phyloP scores from a whole-genome alignment of 2,888 invertebrate species.

The Drosophila austrosaltans region DNA sequence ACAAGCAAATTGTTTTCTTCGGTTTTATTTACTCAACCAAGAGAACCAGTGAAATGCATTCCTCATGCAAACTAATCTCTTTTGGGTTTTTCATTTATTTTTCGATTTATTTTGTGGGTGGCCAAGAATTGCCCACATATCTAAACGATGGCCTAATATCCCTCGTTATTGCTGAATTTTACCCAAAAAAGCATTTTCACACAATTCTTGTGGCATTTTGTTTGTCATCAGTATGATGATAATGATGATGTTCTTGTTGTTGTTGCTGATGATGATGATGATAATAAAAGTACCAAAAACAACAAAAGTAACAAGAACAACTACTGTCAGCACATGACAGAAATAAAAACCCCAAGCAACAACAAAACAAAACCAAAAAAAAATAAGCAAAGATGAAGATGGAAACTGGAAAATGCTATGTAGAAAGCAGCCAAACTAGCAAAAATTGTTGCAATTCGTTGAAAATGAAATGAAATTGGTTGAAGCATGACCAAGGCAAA shows the following conservation, averaged over 20 bases:
- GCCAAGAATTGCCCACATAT: conserved; percentile 2
- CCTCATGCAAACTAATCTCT: conserved; percentile 7
- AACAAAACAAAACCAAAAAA: conserved; percentile 3
- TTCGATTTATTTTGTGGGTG: conserved; percentile 13
- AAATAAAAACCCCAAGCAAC: conserved; percentile 9
- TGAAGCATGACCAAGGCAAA: conserved; percentile 27
- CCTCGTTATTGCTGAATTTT: conserved; percentile 35
- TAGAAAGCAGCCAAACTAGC: neutral
- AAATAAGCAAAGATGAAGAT: neutral
- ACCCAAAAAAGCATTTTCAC: conserved; percentile 30
- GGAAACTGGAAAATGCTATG: neutral
- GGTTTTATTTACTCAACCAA: neutral
- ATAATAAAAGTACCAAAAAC: conserved; percentile 27
- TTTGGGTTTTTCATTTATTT: conserved; percentile 2
- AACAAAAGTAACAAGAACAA: conserved; percentile 19
- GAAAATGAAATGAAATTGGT: conserved; percentile 39
- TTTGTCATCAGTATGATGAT: conserved; percentile 32
- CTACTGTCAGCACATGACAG: conserved; percentile 24
- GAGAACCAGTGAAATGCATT: neutral
- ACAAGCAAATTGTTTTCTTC: too few species aligned
- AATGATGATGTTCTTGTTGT: conserved; percentile 26
- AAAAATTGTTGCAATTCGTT: conserved; percentile 29
- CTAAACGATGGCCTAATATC: conserved; percentile 26
- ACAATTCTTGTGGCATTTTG: conserved; percentile 47
- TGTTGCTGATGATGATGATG: conserved; percentile 14